Conservation (phyloP, 2,888 invertebrate species). For the Drosophila tripunctata region DNA sequence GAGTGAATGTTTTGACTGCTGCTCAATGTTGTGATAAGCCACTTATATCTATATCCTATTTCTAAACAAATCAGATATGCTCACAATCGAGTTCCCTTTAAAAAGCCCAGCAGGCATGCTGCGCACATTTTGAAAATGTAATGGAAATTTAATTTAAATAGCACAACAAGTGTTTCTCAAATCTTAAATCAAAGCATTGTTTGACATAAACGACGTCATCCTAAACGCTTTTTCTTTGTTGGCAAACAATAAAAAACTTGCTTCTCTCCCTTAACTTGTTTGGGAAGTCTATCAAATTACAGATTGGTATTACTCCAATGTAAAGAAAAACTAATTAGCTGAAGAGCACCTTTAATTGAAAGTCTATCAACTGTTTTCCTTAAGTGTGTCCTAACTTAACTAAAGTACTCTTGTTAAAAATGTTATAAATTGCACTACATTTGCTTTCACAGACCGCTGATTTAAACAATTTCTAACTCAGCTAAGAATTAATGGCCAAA, state of each 20-base stretch:
- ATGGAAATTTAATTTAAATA: slow-evolving; percentile 7
- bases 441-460: background rate
- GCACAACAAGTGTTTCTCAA: background rate
- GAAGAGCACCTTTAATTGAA: slow-evolving; percentile 1
- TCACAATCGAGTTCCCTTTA: background rate
- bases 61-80: background rate
- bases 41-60: background rate
- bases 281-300: slow-evolving; percentile 36
- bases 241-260: slow-evolving; percentile 32
- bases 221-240: slow-evolving; percentile 12
- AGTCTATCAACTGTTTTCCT: background rate
- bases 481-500: slow-evolving; percentile 28
- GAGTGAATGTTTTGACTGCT: slow-evolving; percentile 16
- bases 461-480: background rate
- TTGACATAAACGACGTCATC: slow-evolving; percentile 24
- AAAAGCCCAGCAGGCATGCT: slow-evolving; percentile 11
- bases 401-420: background rate
- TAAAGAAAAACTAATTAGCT: slow-evolving; percentile 33
- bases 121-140: background rate
- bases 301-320: slow-evolving; percentile 23
- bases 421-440: slow-evolving; percentile 6
- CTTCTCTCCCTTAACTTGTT: slow-evolving; percentile 7
- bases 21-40: slow-evolving; percentile 9
- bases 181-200: slow-evolving; percentile 5
- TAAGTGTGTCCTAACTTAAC: background rate